Percentiles rank a stretch among this genome's conserved stretches.
phyloP scores from a whole-genome alignment of 2,888 invertebrate species.

The Mechanitis messenoides region DNA sequence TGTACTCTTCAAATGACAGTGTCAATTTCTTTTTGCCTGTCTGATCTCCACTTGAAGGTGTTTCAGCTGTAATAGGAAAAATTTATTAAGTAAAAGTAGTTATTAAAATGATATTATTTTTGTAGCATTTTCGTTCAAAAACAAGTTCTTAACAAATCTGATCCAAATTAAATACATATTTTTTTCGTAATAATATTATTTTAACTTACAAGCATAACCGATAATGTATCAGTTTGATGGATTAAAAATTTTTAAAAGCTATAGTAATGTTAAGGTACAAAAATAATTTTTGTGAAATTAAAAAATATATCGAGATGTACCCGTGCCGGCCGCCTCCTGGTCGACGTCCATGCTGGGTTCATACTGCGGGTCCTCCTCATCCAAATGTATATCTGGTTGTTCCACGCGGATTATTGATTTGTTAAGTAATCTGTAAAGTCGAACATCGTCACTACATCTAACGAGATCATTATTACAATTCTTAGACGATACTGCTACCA shows the following conservation, averaged over 20 bases:
- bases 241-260: no score
- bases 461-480: no score
- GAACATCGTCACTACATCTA: no score
- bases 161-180: no score
- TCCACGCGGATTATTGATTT: constrained; percentile 98
- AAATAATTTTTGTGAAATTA: no score
- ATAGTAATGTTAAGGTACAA: no score
- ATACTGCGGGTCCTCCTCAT: constrained; percentile 81
- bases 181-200: no score
- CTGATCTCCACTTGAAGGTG: constrained; percentile 41
- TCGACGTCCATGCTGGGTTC: constrained; percentile 77
- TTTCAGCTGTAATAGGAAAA: neutral
- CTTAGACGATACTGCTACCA: no score
- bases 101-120: neutral
- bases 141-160: no score
- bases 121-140: neutral
- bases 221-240: no score
- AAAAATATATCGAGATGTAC: constrained; percentile 25
- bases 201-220: no score
- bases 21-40: constrained; percentile 84
- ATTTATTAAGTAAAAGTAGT: neutral
- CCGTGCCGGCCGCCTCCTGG: constrained; percentile 55
- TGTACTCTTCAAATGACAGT: constrained; percentile 95
- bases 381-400: constrained; percentile 96
- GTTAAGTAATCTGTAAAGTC: constrained; percentile 82